These are phyloP conservation scores for Cephalophus harveyi DNA, from an alignment of 2,113 vertebrate species.

Conservation along the genomic window DNA sequence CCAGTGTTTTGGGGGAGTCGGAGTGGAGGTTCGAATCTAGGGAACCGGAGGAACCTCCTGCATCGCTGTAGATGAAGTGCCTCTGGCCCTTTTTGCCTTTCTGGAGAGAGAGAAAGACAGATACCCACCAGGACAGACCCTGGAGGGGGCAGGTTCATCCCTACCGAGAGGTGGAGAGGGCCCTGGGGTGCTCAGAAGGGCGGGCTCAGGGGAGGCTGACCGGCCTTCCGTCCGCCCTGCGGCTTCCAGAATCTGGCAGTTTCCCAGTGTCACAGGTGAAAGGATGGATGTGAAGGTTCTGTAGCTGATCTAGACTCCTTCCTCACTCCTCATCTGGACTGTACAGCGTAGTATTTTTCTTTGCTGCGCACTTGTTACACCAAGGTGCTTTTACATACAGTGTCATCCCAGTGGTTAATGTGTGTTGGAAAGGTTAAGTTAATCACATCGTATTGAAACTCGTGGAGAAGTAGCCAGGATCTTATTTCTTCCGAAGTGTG, in stretches of 20 bases:
- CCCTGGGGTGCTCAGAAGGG: neutral
- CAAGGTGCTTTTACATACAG: neutral
- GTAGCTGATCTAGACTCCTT: neutral
- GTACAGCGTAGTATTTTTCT: neutral
- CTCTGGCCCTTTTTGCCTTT: neutral
- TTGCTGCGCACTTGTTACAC: neutral
- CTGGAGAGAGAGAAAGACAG: neutral
- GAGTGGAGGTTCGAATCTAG: neutral
- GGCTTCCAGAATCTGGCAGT: neutral
- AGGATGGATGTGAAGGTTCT: neutral
- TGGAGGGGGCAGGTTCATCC: neutral
- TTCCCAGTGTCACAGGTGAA: neutral
- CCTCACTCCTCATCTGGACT: neutral
- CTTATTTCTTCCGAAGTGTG: constrained; percentile 9
- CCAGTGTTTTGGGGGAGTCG: neutral
- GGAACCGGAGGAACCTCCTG: neutral
- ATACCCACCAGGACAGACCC: neutral
- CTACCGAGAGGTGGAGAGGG: neutral
- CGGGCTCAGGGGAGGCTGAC: neutral
- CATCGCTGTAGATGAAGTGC: neutral
- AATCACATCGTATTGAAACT: neutral
- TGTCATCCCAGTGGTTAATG: neutral
- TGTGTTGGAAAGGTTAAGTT: constrained; percentile 23
- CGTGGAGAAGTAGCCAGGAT: constrained; percentile 18
- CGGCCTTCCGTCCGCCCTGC: fast-evolving